These are phyloP conservation scores for Cecropterus lyciades DNA, from an alignment of 1,140 invertebrate species.

Conservation along the genomic window DNA sequence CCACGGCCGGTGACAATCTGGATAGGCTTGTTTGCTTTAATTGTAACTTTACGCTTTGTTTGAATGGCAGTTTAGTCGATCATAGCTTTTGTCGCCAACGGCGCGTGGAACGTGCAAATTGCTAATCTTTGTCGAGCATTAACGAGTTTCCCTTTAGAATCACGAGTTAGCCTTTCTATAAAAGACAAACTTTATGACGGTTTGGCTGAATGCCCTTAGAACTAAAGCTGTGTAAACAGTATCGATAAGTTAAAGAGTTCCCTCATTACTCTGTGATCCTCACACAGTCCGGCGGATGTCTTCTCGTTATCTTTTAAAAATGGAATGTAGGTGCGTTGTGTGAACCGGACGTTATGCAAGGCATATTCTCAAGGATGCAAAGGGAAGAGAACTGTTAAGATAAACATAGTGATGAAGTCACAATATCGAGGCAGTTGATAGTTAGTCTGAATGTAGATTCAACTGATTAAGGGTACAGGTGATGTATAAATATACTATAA, in stretches of 20 bases:
- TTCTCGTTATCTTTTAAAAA: constrained; percentile 66
- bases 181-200: neutral
- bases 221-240: constrained; percentile 23
- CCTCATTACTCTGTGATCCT: constrained; percentile 35
- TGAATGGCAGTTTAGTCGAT: constrained; percentile 12
- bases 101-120: constrained; percentile 21
- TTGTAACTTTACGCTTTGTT: constrained; percentile 47
- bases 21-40: constrained; percentile 55
- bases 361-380: constrained; percentile 25
- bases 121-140: constrained; percentile 15
- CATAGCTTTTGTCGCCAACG: constrained; percentile 7
- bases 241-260: constrained; percentile 35
- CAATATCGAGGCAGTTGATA: neutral
- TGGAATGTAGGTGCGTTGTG: constrained; percentile 63
- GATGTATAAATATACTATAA: no score
- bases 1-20: constrained; percentile 58
- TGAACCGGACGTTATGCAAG: constrained; percentile 50
- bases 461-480: no score
- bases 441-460: neutral
- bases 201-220: neutral
- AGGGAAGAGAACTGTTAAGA: constrained; percentile 23
- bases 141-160: constrained; percentile 9
- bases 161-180: neutral
- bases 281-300: constrained; percentile 64
- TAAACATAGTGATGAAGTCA: neutral